Base-by-base conservation (phyloP, 2,888 invertebrate species). In the Eudemis profundana region DNA sequence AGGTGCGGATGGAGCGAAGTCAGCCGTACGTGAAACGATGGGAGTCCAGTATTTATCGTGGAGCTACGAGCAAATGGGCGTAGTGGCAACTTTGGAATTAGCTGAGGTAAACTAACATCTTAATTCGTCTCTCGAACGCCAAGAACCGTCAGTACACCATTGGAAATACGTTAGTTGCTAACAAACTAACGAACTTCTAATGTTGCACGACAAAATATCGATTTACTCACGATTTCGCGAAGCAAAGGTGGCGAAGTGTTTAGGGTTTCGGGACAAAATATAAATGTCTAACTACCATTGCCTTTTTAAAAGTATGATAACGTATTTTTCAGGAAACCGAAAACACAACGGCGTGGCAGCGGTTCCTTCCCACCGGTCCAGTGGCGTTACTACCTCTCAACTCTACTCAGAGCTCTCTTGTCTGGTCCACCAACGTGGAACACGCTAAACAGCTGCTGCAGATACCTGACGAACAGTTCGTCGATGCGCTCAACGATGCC, bases 1-100 rank as follows among this genome's bases (percentile, higher is more conserved):
- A 63, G 99, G 99, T 17, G 98, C 99, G 12, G 99, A 99, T 92
- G 99, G 99, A 0, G 95, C 95, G 0, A 97, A 97, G 79, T 99
- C 99, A 0, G 93, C 95, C 62, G 97, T 99, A 1, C 94, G 99
- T 8, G 91, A 95, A 69, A 93, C 95, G 21, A 97, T 98, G 96
- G 95, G 94, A 15, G 95, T 96, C 12, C 95, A 96, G 75, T 96
- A 97, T 72, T 80, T 98, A 0, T 93, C 95, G 0, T 96, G 97
- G 94, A 95, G 95, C 74, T 99, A 99, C 81, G 94, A 97, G 54
- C 97, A 98, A 82, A 95, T 95, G 93, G 99, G 96, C 4, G 93
- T 99, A 19, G 99, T 99, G 0, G 98, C 98, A 0, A 98, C 98
- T 0, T 86, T 99, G 33, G 90, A 96, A 74, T 87, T 99, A 63